Base-by-base conservation (phyloP, 2,888 invertebrate species). In the Phaonia tiefii region DNA sequence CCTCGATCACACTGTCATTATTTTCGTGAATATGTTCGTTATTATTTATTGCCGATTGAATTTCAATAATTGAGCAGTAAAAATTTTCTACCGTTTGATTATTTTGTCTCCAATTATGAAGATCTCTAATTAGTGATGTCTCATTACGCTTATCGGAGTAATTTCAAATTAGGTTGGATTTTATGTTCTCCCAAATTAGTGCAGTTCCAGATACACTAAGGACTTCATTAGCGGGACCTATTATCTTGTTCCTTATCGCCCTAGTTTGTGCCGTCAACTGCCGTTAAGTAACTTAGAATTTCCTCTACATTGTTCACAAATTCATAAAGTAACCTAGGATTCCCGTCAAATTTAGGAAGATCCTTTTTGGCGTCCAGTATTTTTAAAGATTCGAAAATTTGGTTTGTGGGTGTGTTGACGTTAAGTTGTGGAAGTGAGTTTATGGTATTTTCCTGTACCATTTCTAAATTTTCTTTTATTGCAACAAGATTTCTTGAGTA, bases 71-170 rank as follows among this genome's bases (percentile, higher is more conserved):
- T 42, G 63, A 44, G 7, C 63, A 10, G 42, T 82, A 83, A 26
- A 81, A 76, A 1, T 65, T 3, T 15, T 83, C 72, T 20, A 82
- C 69, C 31, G 79, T 74, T 37, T 72, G 58, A n/a, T 54, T 15
- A 17, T 25, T 67, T 70, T 84, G 83, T 54, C 54, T 66, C 0
- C 82, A 20, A 8, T 15, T 56, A 22, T 84, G 83, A 8, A 84
- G 49, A n/a, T 84, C 82, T 11, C 79, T 70, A 25, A 83, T 83
- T n/a, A 83, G 54, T 17, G 74, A 76, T 13, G 82, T 83, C 10
- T 71, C 46, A 7, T 13, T 54, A 5, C 72, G 46, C 8, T 72
- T 51, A 25, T 72, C 60, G 2, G 83, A 72, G 60, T 84, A 84
- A 22, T 83, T 80, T n/a, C 66, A 63, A 22, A 84, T 82, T 8